A percentile compares a stretch with the other conserved stretches of the same genome.
These are phyloP conservation scores for Patiria pectinifera DNA, from an alignment of 53 echinoderm and acorn worm genomes.

Conservation along the genomic window DNA sequence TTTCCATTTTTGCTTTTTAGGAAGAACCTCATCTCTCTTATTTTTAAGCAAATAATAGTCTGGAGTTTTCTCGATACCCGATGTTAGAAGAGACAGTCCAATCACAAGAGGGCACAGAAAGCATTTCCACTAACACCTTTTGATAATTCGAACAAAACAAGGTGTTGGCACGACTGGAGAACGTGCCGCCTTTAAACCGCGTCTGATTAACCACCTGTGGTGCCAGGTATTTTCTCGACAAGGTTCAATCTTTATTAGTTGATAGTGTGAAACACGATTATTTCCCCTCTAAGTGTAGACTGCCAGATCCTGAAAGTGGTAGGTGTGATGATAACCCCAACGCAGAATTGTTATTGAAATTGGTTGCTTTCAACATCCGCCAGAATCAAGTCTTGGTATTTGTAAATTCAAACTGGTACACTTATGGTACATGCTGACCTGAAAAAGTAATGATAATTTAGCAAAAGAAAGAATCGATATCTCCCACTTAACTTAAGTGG, in stretches of 20 bases:
- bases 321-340: neutral
- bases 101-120: neutral
- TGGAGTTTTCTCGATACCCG: neutral
- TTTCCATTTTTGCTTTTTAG: neutral
- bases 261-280: neutral
- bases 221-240: neutral
- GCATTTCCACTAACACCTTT: neutral
- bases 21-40: neutral
- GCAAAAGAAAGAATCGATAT: no score
- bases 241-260: neutral
- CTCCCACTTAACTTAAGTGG: no score
- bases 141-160: neutral
- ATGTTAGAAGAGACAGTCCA: neutral
- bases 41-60: neutral
- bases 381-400: no score
- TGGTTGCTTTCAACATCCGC: no score
- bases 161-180: neutral
- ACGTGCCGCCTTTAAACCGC: neutral
- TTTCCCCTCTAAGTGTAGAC: neutral
- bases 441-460: no score
- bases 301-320: neutral
- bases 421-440: no score
- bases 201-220: neutral
- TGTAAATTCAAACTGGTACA: no score
- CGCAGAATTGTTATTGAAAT: no score